Base-by-base conservation (phyloP, 53 echinoderm and acorn worm genomes). In the Stichopus horrens region DNA sequence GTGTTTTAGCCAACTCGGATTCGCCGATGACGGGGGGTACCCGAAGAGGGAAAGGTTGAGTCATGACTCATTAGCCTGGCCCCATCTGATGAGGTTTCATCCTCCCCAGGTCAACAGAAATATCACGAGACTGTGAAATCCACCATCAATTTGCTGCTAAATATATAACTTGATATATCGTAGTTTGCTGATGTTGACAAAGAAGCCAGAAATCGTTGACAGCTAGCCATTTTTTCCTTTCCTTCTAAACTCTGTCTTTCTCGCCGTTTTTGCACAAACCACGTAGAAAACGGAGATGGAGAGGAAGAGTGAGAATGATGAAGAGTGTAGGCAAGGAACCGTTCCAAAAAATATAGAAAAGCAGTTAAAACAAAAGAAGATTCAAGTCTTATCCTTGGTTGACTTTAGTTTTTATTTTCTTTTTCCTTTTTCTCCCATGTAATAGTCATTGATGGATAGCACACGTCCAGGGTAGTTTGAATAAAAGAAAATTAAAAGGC, bases 111-210 rank as follows among this genome's bases (percentile, higher is more conserved):
- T 18, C 71, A 18, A 71, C 71, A 0, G 18, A 71, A 71, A 13
- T 71, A 71, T 20, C 7, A 20, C 71, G 19, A 71, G 71, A 71
- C 71, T 71, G 37, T 37, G 18, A 16, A 71, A 16, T 13, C 16
- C 19, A 13, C 18, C 71, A 71, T 71, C n/a, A 71, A 71, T 71
- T 71, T 71, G 71, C n/a, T 7, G 71, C 71, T 71, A 71, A 71
- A 71, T 71, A 71, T 71, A 71, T 71, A 71, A 71, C 71, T 13
- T 71, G 71, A 71, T 71, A 71, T 71, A 71, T 71, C 5, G n/a
- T 71, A 13, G 71, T 20, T 71, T 71, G n/a, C 19, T 71, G 18
- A 71, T n/a, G 71, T 18, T 71, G n/a, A 7, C 7, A 71, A 63
- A 63, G 63, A 71, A 71, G 19, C 0, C n/a, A 71, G 71, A 71